Evolutionary conservation across 2,113 vertebrate genomes (phyloP), one percentile per base, ranked within the genome.

Genomic region (Monopterus albus): DNA sequence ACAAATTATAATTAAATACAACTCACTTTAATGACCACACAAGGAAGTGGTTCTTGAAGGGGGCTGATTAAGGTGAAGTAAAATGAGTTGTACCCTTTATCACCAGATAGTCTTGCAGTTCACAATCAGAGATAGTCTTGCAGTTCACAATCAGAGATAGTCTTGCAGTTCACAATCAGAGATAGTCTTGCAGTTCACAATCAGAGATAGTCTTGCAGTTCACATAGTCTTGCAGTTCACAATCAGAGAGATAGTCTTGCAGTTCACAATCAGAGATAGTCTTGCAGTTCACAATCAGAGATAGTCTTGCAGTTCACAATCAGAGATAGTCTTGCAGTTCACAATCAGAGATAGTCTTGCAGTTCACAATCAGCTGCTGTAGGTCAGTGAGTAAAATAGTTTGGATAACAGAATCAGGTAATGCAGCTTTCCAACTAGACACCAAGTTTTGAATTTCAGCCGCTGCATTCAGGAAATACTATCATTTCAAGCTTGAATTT

Each of bases 391-490:
- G 9, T 39, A 50, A 33, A 66, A 46, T 12, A 14, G 23, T 29
- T 43, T 25, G 18, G 51, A 12, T 29, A 6, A 39, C 39, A 35
- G 39, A 55, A 42, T 25, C 13, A 6, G 26, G 7, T 29, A 36
- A 11, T 61, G 33, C 4, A 21, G 7, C 5, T 43, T 31, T 72
- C 11, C 18, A 39, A 33, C n/a, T 49, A 23, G 60, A 28, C n/a
- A 33, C 7, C 21, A 47, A 9, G 3, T 33, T 56, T 50, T 69
- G 5, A 56, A 15, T 46, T 12, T 68, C 18, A 74, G 52, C 36
- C 45, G 59, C 59, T 63, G 46, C 28, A 12, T 10, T 49, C 45
- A 79, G 68, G 57, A 81, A 66, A 33, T n/a, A n/a, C n/a, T n/a
- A n/a, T n/a, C n/a, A n/a, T n/a, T n/a, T n/a, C n/a, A n/a, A n/a